Evolutionary conservation across 2,888 invertebrate species (phyloP).

Genomic region (Tenthredo mesomela): DNA sequence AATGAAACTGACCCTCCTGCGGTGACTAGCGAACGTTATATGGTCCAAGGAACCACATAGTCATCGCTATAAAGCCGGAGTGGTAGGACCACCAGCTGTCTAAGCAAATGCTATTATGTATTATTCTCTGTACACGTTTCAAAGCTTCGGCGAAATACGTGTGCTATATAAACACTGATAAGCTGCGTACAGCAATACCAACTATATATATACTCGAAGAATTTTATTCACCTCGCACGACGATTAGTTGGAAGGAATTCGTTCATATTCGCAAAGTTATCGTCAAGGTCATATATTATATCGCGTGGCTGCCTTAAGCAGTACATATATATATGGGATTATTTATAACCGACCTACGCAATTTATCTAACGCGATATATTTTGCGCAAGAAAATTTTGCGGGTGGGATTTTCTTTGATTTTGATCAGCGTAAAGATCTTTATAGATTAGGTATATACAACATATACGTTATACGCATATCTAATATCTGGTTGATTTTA

Average conservation of each 20-base stretch:
- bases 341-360: not conserved
- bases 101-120: slow-evolving; percentile 7
- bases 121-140: not conserved
- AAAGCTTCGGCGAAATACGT: not conserved
- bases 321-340: no score
- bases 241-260: not conserved
- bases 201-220: not conserved
- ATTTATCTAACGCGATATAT: not conserved
- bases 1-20: slow-evolving; percentile 40
- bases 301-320: not conserved
- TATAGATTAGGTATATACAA: not conserved
- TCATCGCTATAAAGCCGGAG: not conserved
- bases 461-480: not conserved
- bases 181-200: not conserved
- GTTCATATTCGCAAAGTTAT: not conserved
- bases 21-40: slow-evolving; percentile 38
- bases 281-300: not conserved
- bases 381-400: not conserved
- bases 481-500: not conserved
- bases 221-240: not conserved
- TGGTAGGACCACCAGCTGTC: slow-evolving; percentile 9
- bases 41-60: slow-evolving; percentile 30
- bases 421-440: no score
- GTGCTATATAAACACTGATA: not conserved
- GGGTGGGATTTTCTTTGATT: not conserved